A percentile compares a stretch with the other conserved stretches of the same genome.
Evolutionary conservation across 2,113 vertebrate species (phyloP).

Genomic region (Tachuris rubrigastra): DNA sequence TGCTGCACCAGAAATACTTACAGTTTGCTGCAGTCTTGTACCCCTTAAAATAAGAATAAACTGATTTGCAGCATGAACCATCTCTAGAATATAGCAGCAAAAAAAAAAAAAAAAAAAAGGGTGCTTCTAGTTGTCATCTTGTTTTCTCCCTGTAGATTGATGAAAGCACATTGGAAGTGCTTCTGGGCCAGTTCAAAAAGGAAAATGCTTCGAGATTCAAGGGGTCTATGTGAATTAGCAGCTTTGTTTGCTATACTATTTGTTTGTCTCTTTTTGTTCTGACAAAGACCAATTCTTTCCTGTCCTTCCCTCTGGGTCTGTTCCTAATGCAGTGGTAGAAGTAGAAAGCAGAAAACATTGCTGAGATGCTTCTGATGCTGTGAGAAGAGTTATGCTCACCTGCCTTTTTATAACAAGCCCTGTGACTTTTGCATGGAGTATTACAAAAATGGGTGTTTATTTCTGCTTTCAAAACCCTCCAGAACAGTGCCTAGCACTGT

Average conservation of each 20-base stretch:
- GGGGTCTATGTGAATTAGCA: background rate
- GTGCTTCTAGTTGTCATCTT: background rate
- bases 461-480: background rate
- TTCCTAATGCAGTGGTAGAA: background rate
- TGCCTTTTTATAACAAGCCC: background rate
- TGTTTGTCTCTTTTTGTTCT: background rate
- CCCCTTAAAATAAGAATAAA: background rate
- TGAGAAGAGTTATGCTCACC: background rate
- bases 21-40: background rate
- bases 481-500: background rate
- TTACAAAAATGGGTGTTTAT: background rate
- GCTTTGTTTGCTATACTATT: background rate
- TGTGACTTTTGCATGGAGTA: background rate
- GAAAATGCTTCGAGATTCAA: background rate
- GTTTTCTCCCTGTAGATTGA: background rate
- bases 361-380: background rate
- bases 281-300: background rate
- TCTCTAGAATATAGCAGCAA: background rate
- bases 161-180: background rate
- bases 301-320: background rate
- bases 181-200: background rate
- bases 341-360: background rate
- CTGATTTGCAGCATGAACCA: background rate
- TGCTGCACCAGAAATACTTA: background rate
- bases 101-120: background rate